phyloP scores from a whole-genome alignment of 2,888 invertebrate genomes.

The Pollenia griseotomentosa region DNA sequence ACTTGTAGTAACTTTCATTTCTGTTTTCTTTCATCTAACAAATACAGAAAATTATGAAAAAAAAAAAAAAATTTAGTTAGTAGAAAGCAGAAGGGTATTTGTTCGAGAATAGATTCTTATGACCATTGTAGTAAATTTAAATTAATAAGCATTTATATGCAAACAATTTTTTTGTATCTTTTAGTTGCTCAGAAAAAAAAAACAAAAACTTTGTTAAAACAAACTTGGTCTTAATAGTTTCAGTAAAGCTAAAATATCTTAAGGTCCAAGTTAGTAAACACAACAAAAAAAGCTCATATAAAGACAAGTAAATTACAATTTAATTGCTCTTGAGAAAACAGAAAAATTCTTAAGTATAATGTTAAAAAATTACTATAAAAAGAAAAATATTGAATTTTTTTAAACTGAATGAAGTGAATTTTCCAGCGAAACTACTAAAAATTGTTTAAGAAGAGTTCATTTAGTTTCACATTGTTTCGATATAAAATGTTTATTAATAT shows the following conservation, averaged over 20 bases:
- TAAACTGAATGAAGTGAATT: conserved; percentile 40
- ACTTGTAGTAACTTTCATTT: conserved; percentile 59
- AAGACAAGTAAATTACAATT: conserved; percentile 74
- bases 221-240: conserved; percentile 58
- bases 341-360: conserved; percentile 43
- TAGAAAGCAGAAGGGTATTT: conserved; percentile 31
- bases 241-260: conserved; percentile 63
- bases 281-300: conserved; percentile 38
- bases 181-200: background rate
- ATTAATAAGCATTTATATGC: conserved; percentile 74
- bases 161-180: conserved; percentile 40
- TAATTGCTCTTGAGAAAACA: conserved; percentile 70
- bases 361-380: conserved; percentile 5
- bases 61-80: conserved; percentile 12
- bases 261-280: conserved; percentile 58
- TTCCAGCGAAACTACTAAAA: conserved; percentile 22
- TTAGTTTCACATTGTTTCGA: background rate
- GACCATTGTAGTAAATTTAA: conserved; percentile 71
- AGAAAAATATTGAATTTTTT: conserved; percentile 43
- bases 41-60: conserved; percentile 65
- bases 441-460: background rate
- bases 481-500: background rate
- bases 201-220: conserved; percentile 27
- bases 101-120: conserved; percentile 60
- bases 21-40: conserved; percentile 51